Evolutionary conservation across 2,113 vertebrate species (phyloP).

Genomic region (Salvelinus namaycush): DNA sequence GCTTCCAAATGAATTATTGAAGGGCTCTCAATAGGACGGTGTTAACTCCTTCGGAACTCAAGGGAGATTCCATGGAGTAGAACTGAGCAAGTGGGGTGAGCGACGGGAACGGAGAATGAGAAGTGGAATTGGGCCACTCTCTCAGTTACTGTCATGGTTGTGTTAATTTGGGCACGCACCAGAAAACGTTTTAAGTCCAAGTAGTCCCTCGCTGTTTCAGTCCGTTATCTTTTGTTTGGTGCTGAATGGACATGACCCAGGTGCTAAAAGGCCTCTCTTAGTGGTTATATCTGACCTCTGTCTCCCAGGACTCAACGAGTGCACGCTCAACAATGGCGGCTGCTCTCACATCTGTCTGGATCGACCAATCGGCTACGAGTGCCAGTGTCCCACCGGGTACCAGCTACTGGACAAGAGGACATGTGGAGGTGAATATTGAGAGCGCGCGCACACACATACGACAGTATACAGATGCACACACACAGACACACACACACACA

Average conservation of each 20-base stretch:
- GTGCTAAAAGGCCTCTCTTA: background rate
- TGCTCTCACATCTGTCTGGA: conserved; percentile 96
- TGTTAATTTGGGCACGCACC: too few species aligned
- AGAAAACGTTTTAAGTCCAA: too few species aligned
- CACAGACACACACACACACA: background rate
- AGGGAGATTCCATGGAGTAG: too few species aligned
- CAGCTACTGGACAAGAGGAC: conserved; percentile 95
- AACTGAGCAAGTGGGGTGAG: too few species aligned
- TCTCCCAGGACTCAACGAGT: conserved; percentile 77
- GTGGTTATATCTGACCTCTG: conserved; percentile 25
- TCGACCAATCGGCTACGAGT: conserved; percentile 90
- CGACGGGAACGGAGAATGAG: too few species aligned
- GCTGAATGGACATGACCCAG: background rate
- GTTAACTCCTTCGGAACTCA: too few species aligned
- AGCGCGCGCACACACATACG: background rate
- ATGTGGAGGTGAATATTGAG: conserved; percentile 86
- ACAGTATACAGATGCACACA: conserved; percentile 25
- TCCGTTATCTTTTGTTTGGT: background rate
- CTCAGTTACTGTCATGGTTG: too few species aligned
- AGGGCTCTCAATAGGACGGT: too few species aligned
- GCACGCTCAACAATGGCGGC: conserved; percentile 90
- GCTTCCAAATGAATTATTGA: too few species aligned
- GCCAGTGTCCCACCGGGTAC: conserved; percentile 90
- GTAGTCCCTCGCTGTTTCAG: too few species aligned
- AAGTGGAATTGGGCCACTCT: too few species aligned